A percentile compares a stretch with the other conserved stretches of the same genome.
Evolutionary conservation across 2,888 invertebrate species (phyloP).

Genomic region (Melinaea marsaeus): DNA sequence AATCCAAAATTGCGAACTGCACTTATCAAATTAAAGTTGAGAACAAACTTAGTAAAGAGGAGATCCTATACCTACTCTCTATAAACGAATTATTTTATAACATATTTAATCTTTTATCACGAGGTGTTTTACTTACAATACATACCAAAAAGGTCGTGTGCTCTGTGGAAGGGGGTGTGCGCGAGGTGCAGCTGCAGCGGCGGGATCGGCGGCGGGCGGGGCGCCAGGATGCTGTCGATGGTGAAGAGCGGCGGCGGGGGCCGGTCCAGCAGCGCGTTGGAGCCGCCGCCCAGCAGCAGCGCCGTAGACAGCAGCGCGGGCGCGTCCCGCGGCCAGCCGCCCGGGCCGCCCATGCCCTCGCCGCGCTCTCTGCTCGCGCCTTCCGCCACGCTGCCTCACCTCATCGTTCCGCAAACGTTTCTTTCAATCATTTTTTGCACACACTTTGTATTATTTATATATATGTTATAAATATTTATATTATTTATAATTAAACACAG

Average conservation of each 20-base stretch:
- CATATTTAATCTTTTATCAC: not conserved
- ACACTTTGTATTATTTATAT: slow-evolving; percentile 19
- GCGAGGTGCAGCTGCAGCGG: slow-evolving; percentile 76
- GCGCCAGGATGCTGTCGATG: slow-evolving; percentile 91
- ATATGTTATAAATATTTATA: not conserved
- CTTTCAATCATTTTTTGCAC: slow-evolving; percentile 26
- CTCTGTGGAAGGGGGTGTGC: slow-evolving; percentile 82
- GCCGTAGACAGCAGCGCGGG: slow-evolving; percentile 73
- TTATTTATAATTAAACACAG: slow-evolving; percentile 2
- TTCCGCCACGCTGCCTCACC: slow-evolving; percentile 36
- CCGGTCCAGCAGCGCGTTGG: slow-evolving; percentile 58
- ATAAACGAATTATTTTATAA: too few relatives aligned
- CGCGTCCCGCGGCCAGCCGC: slow-evolving; percentile 63
- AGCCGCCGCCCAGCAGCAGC: slow-evolving; percentile 67
- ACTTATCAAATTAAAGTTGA: too few relatives aligned
- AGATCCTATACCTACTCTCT: too few relatives aligned
- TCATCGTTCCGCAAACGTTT: slow-evolving; percentile 21
- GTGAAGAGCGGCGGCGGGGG: slow-evolving; percentile 83
- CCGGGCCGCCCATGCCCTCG: slow-evolving; percentile 58
- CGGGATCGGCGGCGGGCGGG: slow-evolving; percentile 80
- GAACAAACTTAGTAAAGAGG: too few relatives aligned
- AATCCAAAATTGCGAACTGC: too few relatives aligned
- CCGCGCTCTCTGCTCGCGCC: slow-evolving; percentile 37
- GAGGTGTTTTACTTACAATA: slow-evolving; percentile 31
- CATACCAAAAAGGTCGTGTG: slow-evolving; percentile 90